Evolutionary conservation across 2,113 vertebrate species (phyloP), one percentile per base, ranked within the genome.

Genomic region (Datnioides undecimradiatus): DNA sequence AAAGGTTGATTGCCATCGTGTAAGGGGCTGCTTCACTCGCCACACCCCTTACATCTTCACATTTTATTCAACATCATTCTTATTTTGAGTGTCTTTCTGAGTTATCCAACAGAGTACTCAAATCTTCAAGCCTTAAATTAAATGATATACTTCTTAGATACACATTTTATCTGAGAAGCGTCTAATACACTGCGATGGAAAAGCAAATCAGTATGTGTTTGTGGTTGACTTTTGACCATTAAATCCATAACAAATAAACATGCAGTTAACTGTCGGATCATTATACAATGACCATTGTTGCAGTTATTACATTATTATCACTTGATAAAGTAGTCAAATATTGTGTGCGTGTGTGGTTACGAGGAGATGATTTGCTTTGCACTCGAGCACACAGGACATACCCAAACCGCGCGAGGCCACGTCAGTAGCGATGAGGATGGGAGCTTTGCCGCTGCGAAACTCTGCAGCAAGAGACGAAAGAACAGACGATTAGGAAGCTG

Each of bases 381-480:
- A 40, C 68, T 34, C 48, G 7, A 76, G 66, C 73, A 74, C 75
- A 64, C 16, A 38, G 45, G 94, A 97, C 97, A 95, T 97, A 99
- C 96, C 97, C 96, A 99, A 95, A 95, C 97, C 97, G 86, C 97
- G 97, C 58, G 97, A 98, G 71, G 97, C 97, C 93, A 99, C 97
- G 55, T 99, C 97, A 2, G 97, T 99, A 88, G 97, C 97, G 80
- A 99, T 98, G 91, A 99, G 96, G 90, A 99, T 99, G 46, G 97
- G 97, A 90, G 97, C 97, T 95, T 98, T 98, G 89, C 97, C 97
- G 80, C 95, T 97, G 73, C 97, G 97, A 88, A 99, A 99, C 87
- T 99, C 97, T 99, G 95, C 21, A 96, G 92, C n/a, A 83, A 0
- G 4, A 63, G 21, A 52, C 14, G n/a, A 31, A 78, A 60, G 19